A percentile compares a stretch with the other conserved stretches of the same genome.
phyloP scores from a whole-genome alignment of 2,113 vertebrate genomes.

The Fukomys damarensis region DNA sequence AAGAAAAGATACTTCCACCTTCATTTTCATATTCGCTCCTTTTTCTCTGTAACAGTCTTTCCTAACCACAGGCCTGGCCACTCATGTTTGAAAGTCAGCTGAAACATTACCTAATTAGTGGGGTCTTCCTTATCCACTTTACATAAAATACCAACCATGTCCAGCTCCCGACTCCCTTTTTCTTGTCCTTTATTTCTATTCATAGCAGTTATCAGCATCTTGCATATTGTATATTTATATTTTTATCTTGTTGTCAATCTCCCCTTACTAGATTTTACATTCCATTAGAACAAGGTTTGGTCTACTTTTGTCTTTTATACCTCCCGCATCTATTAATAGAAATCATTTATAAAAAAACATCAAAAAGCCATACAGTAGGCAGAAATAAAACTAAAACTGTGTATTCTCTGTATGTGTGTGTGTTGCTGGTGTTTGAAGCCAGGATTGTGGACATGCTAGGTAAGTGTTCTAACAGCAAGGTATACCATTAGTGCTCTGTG shows the following conservation, averaged over 20 bases:
- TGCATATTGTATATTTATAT: not conserved
- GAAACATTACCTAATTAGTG: not conserved
- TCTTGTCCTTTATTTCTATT: not conserved
- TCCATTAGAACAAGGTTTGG: not conserved
- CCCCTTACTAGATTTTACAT: conserved; percentile 47
- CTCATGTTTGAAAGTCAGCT: not conserved
- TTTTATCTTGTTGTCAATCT: not conserved
- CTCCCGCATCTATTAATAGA: not conserved
- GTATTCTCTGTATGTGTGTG: not conserved
- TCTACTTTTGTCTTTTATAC: not conserved
- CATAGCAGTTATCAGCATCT: not conserved
- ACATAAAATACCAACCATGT: not conserved
- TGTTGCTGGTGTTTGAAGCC: not conserved
- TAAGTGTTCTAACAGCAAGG: not conserved
- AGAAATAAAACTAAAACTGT: conserved; percentile 45
- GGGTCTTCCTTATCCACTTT: not conserved
- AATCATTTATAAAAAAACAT: not conserved
- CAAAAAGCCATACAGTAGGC: not conserved
- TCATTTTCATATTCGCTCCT: not conserved
- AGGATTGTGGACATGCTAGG: not conserved
- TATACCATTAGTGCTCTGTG: not conserved
- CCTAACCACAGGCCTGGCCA: not conserved
- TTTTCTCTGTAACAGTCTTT: not conserved
- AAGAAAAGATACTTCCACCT: not conserved
- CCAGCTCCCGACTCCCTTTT: not conserved